These are phyloP conservation scores for Virgularia gustaviana DNA, from an alignment of 92 coral and sea anemone genomes.

Conservation along the genomic window DNA sequence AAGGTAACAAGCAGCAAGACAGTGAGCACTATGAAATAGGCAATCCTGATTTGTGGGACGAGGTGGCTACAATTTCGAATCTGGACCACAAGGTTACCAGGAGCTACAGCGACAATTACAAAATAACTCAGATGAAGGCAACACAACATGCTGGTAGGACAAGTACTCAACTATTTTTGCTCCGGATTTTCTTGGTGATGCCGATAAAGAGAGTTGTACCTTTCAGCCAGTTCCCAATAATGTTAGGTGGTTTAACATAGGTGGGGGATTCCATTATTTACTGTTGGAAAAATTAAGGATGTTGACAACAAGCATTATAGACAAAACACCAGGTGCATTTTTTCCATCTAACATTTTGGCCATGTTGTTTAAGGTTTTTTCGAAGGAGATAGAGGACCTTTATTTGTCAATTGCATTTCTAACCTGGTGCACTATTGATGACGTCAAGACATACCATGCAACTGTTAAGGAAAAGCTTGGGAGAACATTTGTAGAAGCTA, in stretches of 20 bases:
- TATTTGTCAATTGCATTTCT: slow-evolving; percentile 49
- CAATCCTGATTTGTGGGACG: slow-evolving; percentile 20
- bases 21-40: too few species aligned
- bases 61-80: slow-evolving; percentile 39
- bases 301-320: slow-evolving; percentile 24
- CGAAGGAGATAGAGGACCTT: background rate
- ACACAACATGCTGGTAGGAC: slow-evolving; percentile 39
- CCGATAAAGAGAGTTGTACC: background rate
- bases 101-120: slow-evolving; percentile 55
- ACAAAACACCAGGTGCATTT: slow-evolving; percentile 57
- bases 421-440: too few species aligned
- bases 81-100: slow-evolving; percentile 34
- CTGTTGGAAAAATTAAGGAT: slow-evolving; percentile 38
- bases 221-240: slow-evolving; percentile 46
- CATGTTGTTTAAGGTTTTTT: slow-evolving; percentile 48
- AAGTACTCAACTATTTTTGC: slow-evolving; percentile 43
- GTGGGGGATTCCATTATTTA: slow-evolving; percentile 46
- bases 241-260: slow-evolving; percentile 34
- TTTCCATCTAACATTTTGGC: slow-evolving; percentile 52
- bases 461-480: slow-evolving; percentile 38
- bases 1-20: slow-evolving; percentile 33
- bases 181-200: slow-evolving; percentile 12
- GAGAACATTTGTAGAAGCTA: slow-evolving; percentile 45
- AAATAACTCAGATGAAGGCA: slow-evolving; percentile 35
- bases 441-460: too few species aligned